phyloP scores from a whole-genome alignment of 30 jellyfish, hydroid and myxozoan species.

The Pseudorhiza aurosa region DNA sequence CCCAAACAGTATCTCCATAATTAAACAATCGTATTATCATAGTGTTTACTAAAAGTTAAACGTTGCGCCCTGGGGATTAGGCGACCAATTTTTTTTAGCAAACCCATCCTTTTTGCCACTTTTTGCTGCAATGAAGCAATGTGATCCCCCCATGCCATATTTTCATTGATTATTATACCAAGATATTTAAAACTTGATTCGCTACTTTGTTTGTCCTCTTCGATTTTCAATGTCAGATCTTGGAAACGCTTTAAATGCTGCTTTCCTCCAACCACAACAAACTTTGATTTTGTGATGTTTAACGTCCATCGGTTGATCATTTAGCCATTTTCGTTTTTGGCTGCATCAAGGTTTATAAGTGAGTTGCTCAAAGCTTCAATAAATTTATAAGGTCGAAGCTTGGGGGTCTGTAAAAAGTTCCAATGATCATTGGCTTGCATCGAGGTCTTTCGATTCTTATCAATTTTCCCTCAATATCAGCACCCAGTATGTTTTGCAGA shows the following conservation, averaged over 20 bases:
- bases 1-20: constrained; percentile 57
- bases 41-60: constrained; percentile 51
- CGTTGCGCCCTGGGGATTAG: constrained; percentile 62
- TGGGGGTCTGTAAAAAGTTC: constrained; percentile 61
- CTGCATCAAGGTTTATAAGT: constrained; percentile 33
- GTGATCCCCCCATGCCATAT: constrained; percentile 69
- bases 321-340: constrained; percentile 24
- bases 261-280: constrained; percentile 72
- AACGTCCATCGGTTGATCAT: constrained; percentile 39
- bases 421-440: constrained; percentile 59
- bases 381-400: constrained; percentile 16
- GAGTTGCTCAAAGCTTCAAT: constrained; percentile 46
- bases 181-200: constrained; percentile 46
- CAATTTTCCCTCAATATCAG: constrained; percentile 69
- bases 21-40: constrained; percentile 48
- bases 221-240: constrained; percentile 60
- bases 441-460: constrained; percentile 58
- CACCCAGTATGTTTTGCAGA: constrained; percentile 39
- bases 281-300: constrained; percentile 61
- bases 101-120: constrained; percentile 68
- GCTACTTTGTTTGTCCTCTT: constrained; percentile 33
- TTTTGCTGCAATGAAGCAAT: constrained; percentile 80
- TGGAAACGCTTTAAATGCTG: constrained; percentile 66
- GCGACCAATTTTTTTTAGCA: constrained; percentile 45
- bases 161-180: constrained; percentile 53